Conservation (phyloP, 2,113 vertebrate species). For the Tachysurus vachellii region DNA sequence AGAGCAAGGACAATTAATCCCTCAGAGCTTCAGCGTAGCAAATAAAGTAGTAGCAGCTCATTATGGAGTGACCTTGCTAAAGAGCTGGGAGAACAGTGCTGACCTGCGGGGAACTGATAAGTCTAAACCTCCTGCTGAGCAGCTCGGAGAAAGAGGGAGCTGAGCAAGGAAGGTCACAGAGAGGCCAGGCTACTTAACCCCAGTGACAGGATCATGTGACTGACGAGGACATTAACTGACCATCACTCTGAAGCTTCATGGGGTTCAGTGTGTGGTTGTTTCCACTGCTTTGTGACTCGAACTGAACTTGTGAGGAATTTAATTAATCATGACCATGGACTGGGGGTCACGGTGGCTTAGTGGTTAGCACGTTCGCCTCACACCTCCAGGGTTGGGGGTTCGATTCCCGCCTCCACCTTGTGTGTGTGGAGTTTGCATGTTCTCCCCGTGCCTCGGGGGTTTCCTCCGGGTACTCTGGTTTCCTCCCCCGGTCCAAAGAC, state of each 20-base stretch:
- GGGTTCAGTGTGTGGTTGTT: background rate
- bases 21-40: conserved; percentile 77
- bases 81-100: conserved; percentile 77
- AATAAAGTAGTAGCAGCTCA: conserved; percentile 83
- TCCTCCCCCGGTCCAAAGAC: too few species aligned
- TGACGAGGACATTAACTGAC: background rate
- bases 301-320: background rate
- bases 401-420: too few species aligned
- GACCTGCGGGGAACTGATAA: conserved; percentile 80
- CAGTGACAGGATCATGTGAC: background rate
- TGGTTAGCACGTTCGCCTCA: too few species aligned
- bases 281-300: background rate
- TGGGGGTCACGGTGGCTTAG: too few species aligned
- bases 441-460: too few species aligned
- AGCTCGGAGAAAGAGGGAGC: conserved; percentile 57
- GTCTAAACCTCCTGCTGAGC: conserved; percentile 69
- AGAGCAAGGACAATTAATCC: conserved; percentile 85
- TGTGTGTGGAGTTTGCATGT: too few species aligned
- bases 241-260: background rate
- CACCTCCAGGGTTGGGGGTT: too few species aligned
- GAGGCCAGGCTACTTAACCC: background rate
- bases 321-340: background rate
- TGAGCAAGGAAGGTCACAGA: conserved; percentile 37
- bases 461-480: too few species aligned
- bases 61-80: conserved; percentile 84